A percentile compares a stretch with the other conserved stretches of the same genome.
Evolutionary conservation across 2,888 invertebrate species (phyloP).

Genomic region (Lordiphosa fenestrarum): DNA sequence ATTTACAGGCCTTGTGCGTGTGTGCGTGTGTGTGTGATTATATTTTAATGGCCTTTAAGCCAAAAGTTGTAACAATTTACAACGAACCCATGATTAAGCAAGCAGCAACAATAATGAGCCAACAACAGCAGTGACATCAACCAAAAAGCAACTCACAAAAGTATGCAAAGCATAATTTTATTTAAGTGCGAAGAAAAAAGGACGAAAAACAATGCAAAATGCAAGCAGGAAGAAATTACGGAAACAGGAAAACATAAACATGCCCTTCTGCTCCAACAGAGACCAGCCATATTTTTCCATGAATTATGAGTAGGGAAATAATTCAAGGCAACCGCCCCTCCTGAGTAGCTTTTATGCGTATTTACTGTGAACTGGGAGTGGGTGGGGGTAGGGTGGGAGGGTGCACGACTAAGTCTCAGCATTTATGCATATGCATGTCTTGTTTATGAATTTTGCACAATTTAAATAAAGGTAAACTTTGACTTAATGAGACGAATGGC

Average conservation of each 20-base stretch:
- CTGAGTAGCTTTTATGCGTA: conserved; percentile 58
- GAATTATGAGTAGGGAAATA: conserved; percentile 63
- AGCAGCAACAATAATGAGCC: conserved; percentile 34
- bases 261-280: conserved; percentile 35
- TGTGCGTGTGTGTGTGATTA: background rate
- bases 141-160: background rate
- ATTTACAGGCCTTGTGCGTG: conserved; percentile 14
- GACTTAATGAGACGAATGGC: conserved; percentile 9
- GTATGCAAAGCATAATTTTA: background rate
- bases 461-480: conserved; percentile 19
- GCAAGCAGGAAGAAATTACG: conserved; percentile 70
- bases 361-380: conserved; percentile 28
- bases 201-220: conserved; percentile 30
- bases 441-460: conserved; percentile 28
- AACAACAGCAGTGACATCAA: conserved; percentile 14
- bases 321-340: conserved; percentile 55
- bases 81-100: conserved; percentile 7
- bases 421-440: conserved; percentile 62
- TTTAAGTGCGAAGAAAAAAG: conserved; percentile 11
- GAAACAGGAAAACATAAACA: conserved; percentile 74
- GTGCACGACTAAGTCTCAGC: conserved; percentile 16
- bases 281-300: conserved; percentile 57
- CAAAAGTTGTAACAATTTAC: conserved; percentile 18
- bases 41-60: background rate
- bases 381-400: background rate